A percentile compares a stretch with the other conserved stretches of the same genome.
These are phyloP conservation scores for Paradoxurus hermaphroditus DNA, from an alignment of 2,113 vertebrate genomes.

Conservation along the genomic window DNA sequence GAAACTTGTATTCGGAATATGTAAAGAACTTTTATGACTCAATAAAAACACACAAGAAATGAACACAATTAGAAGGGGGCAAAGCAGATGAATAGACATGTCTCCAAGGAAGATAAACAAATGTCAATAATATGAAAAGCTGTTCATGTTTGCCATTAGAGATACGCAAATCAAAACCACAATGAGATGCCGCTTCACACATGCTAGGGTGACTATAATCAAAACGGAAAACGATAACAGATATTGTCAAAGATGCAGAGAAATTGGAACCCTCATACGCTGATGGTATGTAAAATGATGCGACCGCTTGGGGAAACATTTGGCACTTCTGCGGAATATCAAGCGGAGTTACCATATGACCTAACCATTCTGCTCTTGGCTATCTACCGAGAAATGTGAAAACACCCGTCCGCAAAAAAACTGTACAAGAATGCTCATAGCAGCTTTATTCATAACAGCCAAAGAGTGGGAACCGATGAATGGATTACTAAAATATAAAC, in stretches of 20 bases:
- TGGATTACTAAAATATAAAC: neutral
- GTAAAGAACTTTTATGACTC: neutral
- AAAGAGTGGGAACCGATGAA: neutral
- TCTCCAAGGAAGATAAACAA: slow-evolving; percentile 12
- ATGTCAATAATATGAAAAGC: neutral
- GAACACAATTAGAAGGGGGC: neutral
- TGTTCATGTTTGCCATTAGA: neutral
- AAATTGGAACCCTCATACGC: neutral
- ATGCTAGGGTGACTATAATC: neutral
- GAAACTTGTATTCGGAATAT: neutral
- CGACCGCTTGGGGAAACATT: neutral
- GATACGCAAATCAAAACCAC: slow-evolving; percentile 30
- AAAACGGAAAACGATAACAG: neutral
- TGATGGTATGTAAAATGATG: neutral
- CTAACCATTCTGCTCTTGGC: neutral
- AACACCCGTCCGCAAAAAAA: neutral
- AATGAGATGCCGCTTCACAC: neutral
- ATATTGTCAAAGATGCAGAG: neutral
- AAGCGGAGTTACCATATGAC: neutral
- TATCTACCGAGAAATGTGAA: neutral
- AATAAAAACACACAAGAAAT: neutral
- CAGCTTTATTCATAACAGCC: neutral
- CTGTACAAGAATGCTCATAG: neutral
- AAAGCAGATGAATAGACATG: neutral
- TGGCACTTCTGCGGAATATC: slow-evolving; percentile 3